phyloP scores from a whole-genome alignment of 2,888 invertebrate genomes.

The Cantharis rustica region DNA sequence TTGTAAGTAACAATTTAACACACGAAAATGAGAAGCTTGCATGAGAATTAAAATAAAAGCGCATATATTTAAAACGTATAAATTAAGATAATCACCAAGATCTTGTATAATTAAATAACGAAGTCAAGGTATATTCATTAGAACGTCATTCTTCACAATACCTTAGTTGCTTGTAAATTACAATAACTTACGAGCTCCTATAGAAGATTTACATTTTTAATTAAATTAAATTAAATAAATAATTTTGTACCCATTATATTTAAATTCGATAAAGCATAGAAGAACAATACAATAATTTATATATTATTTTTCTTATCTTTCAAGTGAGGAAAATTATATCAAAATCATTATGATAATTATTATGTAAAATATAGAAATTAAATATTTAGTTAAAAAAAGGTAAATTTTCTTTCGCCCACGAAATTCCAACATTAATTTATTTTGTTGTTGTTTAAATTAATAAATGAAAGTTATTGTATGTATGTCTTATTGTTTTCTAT shows the following conservation, averaged over 20 bases:
- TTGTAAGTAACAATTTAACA: background rate
- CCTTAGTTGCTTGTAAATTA: background rate
- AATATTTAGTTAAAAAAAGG: background rate
- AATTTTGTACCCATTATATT: background rate
- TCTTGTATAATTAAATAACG: slow-evolving; percentile 26
- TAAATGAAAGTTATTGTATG: background rate
- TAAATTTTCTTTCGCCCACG: background rate
- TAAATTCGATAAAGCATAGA: background rate
- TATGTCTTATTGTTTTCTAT: background rate
- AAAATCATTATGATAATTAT: background rate
- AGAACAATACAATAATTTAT: background rate
- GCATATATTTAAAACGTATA: slow-evolving; percentile 20
- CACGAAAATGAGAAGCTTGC: background rate
- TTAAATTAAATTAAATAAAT: background rate
- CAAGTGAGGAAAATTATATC: background rate
- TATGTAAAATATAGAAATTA: background rate
- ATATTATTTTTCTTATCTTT: background rate
- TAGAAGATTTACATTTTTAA: background rate
- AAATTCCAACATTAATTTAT: background rate
- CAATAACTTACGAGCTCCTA: background rate
- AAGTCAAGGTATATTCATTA: slow-evolving; percentile 19
- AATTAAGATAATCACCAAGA: slow-evolving; percentile 22
- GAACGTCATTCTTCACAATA: slow-evolving; percentile 5
- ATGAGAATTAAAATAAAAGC: slow-evolving; percentile 17
- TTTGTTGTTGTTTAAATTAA: background rate